These are phyloP conservation scores for Entomobrya multifasciata DNA, from an alignment of 2,888 invertebrate species.

Conservation along the genomic window DNA sequence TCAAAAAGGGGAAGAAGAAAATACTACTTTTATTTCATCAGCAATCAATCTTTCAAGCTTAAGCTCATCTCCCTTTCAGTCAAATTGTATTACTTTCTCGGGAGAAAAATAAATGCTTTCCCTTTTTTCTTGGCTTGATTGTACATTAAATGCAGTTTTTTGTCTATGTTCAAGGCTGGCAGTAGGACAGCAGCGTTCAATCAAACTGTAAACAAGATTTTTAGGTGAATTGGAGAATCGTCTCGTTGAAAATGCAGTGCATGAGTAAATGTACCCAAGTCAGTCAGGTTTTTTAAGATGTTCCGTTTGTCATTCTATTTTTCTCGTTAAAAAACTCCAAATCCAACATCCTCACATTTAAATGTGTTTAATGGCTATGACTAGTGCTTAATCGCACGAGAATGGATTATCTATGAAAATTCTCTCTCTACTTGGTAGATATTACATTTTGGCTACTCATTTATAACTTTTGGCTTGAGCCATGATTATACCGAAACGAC, in stretches of 20 bases:
- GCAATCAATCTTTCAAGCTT: slow-evolving; percentile 61
- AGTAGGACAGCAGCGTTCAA: slow-evolving; percentile 58
- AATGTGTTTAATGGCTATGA: no score
- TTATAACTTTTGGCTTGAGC: no score
- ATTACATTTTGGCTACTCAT: no score
- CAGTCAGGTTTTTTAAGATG: slow-evolving; percentile 34
- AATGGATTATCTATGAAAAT: no score
- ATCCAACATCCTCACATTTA: slow-evolving; percentile 11
- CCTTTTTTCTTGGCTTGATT: no score
- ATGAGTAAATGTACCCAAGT: slow-evolving; percentile 33
- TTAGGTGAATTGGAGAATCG: slow-evolving; percentile 54
- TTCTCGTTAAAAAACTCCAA: slow-evolving; percentile 34
- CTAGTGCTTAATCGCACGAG: no score
- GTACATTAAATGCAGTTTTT: no score
- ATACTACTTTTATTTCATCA: slow-evolving; percentile 32
- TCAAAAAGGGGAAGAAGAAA: slow-evolving; percentile 10
- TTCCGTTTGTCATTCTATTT: slow-evolving; percentile 53
- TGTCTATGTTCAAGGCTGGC: no score
- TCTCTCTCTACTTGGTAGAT: no score
- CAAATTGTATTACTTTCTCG: slow-evolving; percentile 13
- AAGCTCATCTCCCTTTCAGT: not conserved
- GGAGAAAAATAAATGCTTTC: not conserved
- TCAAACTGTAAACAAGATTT: slow-evolving; percentile 66
- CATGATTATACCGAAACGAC: no score
- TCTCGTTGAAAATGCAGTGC: no score